Percentiles rank a stretch among this genome's conserved stretches.
Evolutionary conservation across 2,113 vertebrate species (phyloP).

Genomic region (Dascyllus trimaculatus): DNA sequence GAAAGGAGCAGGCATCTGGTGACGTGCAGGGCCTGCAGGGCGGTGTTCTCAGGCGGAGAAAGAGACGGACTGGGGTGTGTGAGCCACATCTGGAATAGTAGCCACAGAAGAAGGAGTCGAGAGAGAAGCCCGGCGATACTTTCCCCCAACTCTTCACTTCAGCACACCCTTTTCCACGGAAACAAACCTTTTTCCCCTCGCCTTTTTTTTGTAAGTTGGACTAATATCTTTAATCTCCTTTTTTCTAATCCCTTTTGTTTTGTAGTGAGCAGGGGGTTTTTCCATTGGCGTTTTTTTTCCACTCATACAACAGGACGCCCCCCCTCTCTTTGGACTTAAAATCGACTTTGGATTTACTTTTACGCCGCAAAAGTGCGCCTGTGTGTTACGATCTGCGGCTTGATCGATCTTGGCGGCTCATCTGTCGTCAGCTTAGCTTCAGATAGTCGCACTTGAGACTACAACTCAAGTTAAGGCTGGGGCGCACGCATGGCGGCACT

Average conservation of each 20-base stretch:
- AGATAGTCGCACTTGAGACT: background rate
- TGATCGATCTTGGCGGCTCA: background rate
- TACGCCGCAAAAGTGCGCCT: background rate
- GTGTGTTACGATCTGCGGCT: background rate
- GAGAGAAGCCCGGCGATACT: slow-evolving; percentile 58
- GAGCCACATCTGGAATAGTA: slow-evolving; percentile 86
- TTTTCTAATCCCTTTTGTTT: background rate
- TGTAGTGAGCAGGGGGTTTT: background rate
- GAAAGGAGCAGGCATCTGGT: slow-evolving; percentile 66
- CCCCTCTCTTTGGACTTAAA: slow-evolving; percentile 48
- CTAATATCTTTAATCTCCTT: background rate
- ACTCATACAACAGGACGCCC: slow-evolving; percentile 39
- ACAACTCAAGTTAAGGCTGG: background rate
- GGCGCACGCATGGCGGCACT: slow-evolving; percentile 52
- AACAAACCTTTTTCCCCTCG: slow-evolving; percentile 49
- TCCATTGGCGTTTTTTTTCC: background rate
- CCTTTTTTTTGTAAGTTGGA: slow-evolving; percentile 82
- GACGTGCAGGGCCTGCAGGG: slow-evolving; percentile 84
- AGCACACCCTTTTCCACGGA: slow-evolving; percentile 50
- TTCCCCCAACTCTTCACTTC: slow-evolving; percentile 56
- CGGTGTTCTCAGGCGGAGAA: slow-evolving; percentile 83
- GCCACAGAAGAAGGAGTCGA: slow-evolving; percentile 67
- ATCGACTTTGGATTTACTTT: slow-evolving; percentile 55
- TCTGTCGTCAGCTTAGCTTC: background rate
- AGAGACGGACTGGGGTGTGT: slow-evolving; percentile 75